Evolutionary conservation across 2,888 invertebrate species (phyloP).

Genomic region (Drosophila nigritarsus): DNA sequence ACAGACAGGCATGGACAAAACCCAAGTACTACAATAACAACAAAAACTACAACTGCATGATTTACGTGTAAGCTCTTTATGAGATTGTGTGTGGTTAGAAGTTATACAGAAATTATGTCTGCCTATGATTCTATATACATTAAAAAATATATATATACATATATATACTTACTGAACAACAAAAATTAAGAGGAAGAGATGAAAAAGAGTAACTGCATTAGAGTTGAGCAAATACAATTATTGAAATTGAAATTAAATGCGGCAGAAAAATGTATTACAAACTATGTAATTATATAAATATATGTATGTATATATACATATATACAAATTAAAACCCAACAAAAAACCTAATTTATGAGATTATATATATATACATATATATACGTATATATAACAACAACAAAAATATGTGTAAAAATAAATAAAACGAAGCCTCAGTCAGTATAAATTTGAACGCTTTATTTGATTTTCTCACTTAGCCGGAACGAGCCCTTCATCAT

Average conservation of each 20-base stretch:
- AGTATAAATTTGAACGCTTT: constrained; percentile 82
- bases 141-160: constrained; percentile 42
- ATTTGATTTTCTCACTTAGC: constrained; percentile 48
- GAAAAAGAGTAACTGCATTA: constrained; percentile 51
- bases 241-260: constrained; percentile 58
- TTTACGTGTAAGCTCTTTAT: constrained; percentile 29
- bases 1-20: constrained; percentile 19
- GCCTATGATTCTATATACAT: constrained; percentile 51
- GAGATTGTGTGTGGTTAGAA: constrained; percentile 48
- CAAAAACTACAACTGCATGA: constrained; percentile 20
- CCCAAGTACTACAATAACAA: constrained; percentile 23
- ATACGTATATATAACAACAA: constrained; percentile 37
- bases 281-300: constrained; percentile 40
- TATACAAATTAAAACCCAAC: constrained; percentile 50
- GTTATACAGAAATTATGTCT: constrained; percentile 54
- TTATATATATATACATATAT: constrained; percentile 63
- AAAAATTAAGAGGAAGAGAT: constrained; percentile 16
- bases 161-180: constrained; percentile 52
- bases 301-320: constrained; percentile 49
- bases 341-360: constrained; percentile 80
- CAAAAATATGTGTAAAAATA: constrained; percentile 74
- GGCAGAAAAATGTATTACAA: constrained; percentile 66
- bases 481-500: constrained; percentile 20
- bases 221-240: constrained; percentile 58
- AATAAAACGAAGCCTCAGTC: constrained; percentile 85